These are phyloP conservation scores for Craseonycteris thonglongyai DNA, from an alignment of 2,113 vertebrate species.

Conservation along the genomic window DNA sequence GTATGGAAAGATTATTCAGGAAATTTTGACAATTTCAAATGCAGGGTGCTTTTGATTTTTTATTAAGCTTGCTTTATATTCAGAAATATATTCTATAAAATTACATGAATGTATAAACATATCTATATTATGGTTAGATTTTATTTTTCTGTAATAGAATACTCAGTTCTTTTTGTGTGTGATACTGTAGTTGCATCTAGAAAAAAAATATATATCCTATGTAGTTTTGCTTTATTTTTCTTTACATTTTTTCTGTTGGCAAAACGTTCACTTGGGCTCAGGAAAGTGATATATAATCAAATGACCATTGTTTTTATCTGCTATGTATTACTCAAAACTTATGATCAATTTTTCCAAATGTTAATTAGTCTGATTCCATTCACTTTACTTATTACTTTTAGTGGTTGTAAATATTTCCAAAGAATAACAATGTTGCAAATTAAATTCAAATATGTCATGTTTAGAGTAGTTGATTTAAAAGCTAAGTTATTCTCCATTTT, in stretches of 20 bases:
- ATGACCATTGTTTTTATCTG: neutral
- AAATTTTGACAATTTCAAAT: neutral
- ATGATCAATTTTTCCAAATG: neutral
- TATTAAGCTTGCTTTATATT: neutral
- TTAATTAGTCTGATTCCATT: neutral
- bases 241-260: neutral
- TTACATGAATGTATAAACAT: neutral
- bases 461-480: neutral
- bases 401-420: neutral
- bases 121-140: neutral
- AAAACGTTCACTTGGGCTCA: neutral
- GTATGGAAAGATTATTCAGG: neutral
- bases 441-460: neutral
- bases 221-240: neutral
- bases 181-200: neutral
- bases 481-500: neutral
- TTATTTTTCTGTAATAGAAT: neutral
- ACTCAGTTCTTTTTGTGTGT: neutral
- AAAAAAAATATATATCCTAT: too few relatives aligned
- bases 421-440: neutral
- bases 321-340: neutral
- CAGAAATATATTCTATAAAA: neutral
- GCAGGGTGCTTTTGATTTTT: neutral
- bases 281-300: neutral
- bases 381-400: neutral